A percentile compares a stretch with the other conserved stretches of the same genome.
Evolutionary conservation across 2,797 vertebrate species (phyloP).

Genomic region (Pristis pectinata): DNA sequence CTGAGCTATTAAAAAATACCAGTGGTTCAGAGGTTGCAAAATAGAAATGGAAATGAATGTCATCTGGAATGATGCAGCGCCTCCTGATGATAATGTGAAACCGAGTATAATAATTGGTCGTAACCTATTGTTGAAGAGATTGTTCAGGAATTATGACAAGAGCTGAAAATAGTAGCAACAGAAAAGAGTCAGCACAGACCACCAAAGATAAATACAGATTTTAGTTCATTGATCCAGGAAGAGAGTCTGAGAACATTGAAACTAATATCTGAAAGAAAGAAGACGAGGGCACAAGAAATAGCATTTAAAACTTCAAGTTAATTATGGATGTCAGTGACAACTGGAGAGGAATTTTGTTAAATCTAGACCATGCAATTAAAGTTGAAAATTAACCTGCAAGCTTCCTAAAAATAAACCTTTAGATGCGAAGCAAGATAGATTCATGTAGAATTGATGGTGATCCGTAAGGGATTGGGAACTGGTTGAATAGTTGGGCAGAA

Average conservation of each 20-base stretch:
- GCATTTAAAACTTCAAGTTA: not conserved
- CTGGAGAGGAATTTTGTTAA: not conserved
- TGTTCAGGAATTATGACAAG: not conserved
- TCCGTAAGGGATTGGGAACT: not conserved
- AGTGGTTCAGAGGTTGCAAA: conserved; percentile 1
- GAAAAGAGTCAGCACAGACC: not conserved
- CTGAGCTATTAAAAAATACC: not conserved
- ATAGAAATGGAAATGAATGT: not conserved
- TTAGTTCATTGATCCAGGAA: not conserved
- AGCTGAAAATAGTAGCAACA: not conserved
- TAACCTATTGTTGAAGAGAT: not conserved
- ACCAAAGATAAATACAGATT: not conserved
- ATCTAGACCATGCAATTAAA: not conserved
- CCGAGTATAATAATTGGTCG: not conserved
- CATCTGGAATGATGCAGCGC: not conserved
- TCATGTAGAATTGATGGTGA: not conserved
- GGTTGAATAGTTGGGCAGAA: not conserved
- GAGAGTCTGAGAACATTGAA: not conserved
- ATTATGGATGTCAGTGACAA: not conserved
- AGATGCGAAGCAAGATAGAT: not conserved
- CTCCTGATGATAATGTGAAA: not conserved
- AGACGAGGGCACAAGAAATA: not conserved
- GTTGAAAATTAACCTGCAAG: not conserved
- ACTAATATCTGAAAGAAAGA: not conserved
- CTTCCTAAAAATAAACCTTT: not conserved